phyloP scores from a whole-genome alignment of 2,797 vertebrate species.

The Hoplostethus atlanticus region DNA sequence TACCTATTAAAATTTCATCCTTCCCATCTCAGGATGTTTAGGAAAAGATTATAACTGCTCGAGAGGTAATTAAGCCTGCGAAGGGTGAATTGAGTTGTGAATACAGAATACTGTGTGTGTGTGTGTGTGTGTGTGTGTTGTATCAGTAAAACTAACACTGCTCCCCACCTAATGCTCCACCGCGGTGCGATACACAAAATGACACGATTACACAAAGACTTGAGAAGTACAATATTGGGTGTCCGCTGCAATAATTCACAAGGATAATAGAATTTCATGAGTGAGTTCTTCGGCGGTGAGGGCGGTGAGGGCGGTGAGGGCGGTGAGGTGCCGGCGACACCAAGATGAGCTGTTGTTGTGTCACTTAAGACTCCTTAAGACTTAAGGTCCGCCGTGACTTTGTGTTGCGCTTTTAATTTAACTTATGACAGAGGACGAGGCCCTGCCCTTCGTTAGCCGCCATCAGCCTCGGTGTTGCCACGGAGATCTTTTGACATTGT shows the following conservation, averaged over 20 bases:
- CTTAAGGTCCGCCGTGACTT: too few relatives aligned
- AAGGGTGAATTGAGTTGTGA: constrained; percentile 65
- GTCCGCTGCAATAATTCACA: constrained; percentile 9
- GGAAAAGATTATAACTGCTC: constrained; percentile 75
- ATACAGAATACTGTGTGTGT: constrained; percentile 47
- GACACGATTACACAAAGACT: constrained; percentile 45
- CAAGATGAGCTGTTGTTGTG: constrained; percentile 32
- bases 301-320: not conserved
- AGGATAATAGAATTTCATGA: constrained; percentile 30
- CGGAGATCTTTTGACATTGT: constrained; percentile 21
- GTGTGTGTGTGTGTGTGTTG: constrained; percentile 30
- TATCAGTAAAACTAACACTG: constrained; percentile 51
- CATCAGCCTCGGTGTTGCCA: constrained; percentile 19
- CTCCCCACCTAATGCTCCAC: constrained; percentile 59
- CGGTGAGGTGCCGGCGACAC: not conserved
- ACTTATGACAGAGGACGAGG: constrained; percentile 1
- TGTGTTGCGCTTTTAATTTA: not conserved
- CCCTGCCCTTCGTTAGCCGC: constrained; percentile 21
- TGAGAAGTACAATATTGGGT: constrained; percentile 24
- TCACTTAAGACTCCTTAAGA: too few relatives aligned
- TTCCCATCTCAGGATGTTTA: constrained; percentile 74
- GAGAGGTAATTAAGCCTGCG: constrained; percentile 75
- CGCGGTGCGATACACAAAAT: constrained; percentile 39
- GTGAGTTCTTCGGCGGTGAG: constrained; percentile 17
- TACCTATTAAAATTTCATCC: constrained; percentile 74